Base-by-base conservation (phyloP, 2,113 vertebrate species). In the Protomyctophum bolini region DNA sequence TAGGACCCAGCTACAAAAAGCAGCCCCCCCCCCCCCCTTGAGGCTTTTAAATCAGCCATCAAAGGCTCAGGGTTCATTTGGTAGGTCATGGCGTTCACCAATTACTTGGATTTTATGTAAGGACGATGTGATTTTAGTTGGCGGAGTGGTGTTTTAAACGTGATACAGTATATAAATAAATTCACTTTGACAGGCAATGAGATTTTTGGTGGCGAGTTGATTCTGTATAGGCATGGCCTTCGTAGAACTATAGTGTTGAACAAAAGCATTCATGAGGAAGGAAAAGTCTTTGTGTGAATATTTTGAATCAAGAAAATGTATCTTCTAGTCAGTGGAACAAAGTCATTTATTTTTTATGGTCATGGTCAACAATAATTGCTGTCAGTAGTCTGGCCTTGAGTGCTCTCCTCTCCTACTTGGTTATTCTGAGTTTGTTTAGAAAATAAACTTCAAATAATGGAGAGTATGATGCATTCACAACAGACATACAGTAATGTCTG, bases 41-140 rank as follows among this genome's bases (percentile, higher is more conserved):
- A 21, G 86, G 89, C 86, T 89, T 77, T 83, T 73, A 84, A 85
- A 88, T 86, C 84, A 88, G 62, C 83, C 82, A 84, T 89, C 88
- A 84, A 89, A 83, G 66, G 84, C 84, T 88, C 58, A 68, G 81
- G 87, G 83, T 89, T 86, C 82, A 83, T 85, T 87, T 83, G 85
- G 66, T 81, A 74, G 88, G 90, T 91, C 89, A 87, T 81, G 77
- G 82, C 82, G 83, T 83, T 90, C 85, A 91, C 90, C 91, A 92
- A 92, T 92, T 91, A 92, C 89, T 90, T 90, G 89, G 83, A 91
- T 90, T 92, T 90, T 92, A 92, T 91, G 89, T 88, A 91, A 89
- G 91, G 87, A 91, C 88, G 88, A 89, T 87, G 84, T 92, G 90
- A 91, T 91, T 87, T 91, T 83, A 78, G 50, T 90, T 89, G 88